Evolutionary conservation across 1,140 invertebrate genomes (phyloP), one percentile per base, ranked within the genome.

Genomic region (Ips typographus): DNA sequence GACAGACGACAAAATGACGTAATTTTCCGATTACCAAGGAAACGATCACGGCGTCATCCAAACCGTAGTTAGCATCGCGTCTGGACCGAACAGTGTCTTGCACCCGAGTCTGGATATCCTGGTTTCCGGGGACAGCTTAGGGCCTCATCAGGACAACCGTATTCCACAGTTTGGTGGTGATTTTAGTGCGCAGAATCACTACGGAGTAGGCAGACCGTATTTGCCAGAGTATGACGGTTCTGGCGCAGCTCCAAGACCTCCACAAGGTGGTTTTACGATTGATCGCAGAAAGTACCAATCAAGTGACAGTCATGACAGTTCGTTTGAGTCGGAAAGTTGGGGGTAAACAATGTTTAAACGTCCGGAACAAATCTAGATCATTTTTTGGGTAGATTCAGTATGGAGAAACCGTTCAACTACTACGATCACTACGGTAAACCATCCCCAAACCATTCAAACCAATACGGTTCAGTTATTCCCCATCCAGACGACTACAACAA

Each of bases 401-500:
- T 22, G n/a, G 40, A 59, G 4, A 53, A 52, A 1, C 6, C 22
- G 39, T 64, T 53, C 43, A 69, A 64, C 52, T 69, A 40, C 53
- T 63, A 69, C 42, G 61, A 71, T 42, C 43, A 65, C 41, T 72
- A 68, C 51, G 53, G 60, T 8, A 64, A 53, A 5, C 71, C 65
- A 0, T n/a, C 53, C n/a, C 61, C 52, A 2, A 6, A 58, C 8
- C 47, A 41, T 5, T 70, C 74, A 8, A 42, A 67, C 40, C 72
- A 60, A 70, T 75, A 75, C 40, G 74, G 72, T 3, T 75, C 74
- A 3, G 58, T 73, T 5, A 74, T 75, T 53, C 72, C 74, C n/a
- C 72, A 72, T 51, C 74, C 74, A 0, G 52, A 73, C 8, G 51
- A 70, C 22, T 72, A 74, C 36, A 67, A 70, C 47, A 62, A 55